Evolutionary conservation across 1,140 invertebrate species (phyloP).

Genomic region (Drosophila parabipectinata): DNA sequence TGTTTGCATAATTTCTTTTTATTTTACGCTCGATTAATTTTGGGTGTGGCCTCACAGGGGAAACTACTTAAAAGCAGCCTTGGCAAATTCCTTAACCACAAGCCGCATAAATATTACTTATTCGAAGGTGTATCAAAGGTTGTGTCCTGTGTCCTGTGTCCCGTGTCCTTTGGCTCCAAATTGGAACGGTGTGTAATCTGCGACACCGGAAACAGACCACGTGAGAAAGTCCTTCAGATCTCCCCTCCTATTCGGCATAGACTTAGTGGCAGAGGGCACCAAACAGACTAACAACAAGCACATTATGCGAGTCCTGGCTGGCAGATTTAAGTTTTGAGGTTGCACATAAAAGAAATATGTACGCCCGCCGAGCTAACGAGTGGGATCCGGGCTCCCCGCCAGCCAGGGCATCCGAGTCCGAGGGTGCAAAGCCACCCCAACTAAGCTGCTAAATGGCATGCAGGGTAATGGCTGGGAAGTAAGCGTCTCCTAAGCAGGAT

Average conservation of each 20-base stretch:
- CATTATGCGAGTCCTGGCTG: slow-evolving; percentile 46
- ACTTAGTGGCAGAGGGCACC: slow-evolving; percentile 14
- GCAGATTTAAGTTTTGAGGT: slow-evolving; percentile 79
- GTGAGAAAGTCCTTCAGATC: slow-evolving; percentile 29
- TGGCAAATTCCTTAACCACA: slow-evolving; percentile 40
- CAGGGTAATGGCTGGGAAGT: slow-evolving; percentile 69
- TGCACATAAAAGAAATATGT: slow-evolving; percentile 74
- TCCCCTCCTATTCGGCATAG: slow-evolving; percentile 5
- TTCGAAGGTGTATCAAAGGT: slow-evolving; percentile 70
- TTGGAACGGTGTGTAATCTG: slow-evolving; percentile 55
- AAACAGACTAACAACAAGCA: slow-evolving; percentile 42
- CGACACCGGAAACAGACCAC: slow-evolving; percentile 61
- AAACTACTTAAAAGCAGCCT: slow-evolving; percentile 57
- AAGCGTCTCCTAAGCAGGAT: slow-evolving; percentile 76
- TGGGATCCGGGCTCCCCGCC: not conserved
- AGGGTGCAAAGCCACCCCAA: slow-evolving; percentile 50
- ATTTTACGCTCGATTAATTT: slow-evolving; percentile 78
- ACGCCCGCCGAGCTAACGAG: slow-evolving; percentile 53
- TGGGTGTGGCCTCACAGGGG: slow-evolving; percentile 30
- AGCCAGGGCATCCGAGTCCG: slow-evolving; percentile 6
- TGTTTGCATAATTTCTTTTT: slow-evolving; percentile 81
- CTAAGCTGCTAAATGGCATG: slow-evolving; percentile 78
- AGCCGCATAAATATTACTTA: slow-evolving; percentile 59
- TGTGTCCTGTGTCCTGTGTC: slow-evolving; percentile 60
- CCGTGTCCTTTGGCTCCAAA: slow-evolving; percentile 11